A percentile compares a stretch with the other conserved stretches of the same genome.
Evolutionary conservation across 2,113 vertebrate genomes (phyloP).

Genomic region (Eulacestoma nigropectus): DNA sequence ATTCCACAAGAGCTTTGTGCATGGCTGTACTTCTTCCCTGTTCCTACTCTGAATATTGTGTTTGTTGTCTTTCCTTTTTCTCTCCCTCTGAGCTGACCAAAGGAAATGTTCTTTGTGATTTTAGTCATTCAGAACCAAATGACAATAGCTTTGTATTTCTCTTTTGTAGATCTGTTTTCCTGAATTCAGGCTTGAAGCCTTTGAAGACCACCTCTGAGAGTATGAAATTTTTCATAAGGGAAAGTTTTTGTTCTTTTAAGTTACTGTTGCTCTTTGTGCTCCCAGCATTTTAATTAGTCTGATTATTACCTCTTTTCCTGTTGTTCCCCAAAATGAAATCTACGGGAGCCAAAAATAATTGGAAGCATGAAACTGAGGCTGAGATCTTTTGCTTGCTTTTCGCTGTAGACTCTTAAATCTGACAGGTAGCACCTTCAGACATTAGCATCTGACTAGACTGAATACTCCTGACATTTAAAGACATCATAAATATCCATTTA

Average conservation of each 20-base stretch:
- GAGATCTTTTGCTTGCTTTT: neutral
- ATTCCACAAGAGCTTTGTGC: neutral
- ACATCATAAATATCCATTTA: neutral
- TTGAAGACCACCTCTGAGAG: neutral
- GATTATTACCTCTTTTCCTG: neutral
- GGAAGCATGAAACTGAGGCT: neutral
- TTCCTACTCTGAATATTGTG: neutral
- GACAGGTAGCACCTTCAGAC: neutral
- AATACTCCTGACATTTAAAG: neutral
- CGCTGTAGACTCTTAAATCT: neutral
- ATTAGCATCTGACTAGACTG: neutral
- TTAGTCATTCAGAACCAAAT: neutral
- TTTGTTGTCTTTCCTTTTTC: neutral
- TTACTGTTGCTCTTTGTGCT: neutral
- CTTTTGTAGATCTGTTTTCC: neutral
- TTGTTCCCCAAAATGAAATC: constrained; percentile 2
- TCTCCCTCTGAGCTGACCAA: neutral
- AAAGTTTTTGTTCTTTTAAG: neutral
- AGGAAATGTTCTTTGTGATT: neutral
- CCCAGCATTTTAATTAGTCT: constrained; percentile 29
- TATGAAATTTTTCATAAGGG: neutral
- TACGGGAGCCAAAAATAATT: constrained; percentile 36
- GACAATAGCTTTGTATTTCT: neutral
- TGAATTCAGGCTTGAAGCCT: neutral
- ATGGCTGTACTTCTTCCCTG: neutral